phyloP scores from a whole-genome alignment of 53 echinoderm and acorn worm species.

The Temnopleurus reevesii region DNA sequence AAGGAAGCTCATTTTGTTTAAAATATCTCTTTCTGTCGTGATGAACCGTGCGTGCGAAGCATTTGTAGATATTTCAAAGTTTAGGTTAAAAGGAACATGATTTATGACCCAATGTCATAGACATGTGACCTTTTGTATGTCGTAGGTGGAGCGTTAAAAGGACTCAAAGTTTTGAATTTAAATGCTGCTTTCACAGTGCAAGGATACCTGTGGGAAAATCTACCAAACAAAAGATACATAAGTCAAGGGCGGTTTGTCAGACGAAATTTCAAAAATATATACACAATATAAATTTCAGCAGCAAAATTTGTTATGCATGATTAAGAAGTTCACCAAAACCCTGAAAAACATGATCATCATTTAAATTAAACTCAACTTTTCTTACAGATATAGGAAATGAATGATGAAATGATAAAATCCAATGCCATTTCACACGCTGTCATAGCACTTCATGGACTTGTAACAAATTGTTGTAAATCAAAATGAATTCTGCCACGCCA shows the following conservation, averaged over 20 bases:
- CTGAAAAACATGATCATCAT: constrained; percentile 10
- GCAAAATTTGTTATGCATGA: background rate
- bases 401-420: background rate
- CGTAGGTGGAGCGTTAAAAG: background rate
- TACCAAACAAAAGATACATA: background rate
- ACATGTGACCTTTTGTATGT: constrained; percentile 32
- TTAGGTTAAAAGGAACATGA: constrained; percentile 21
- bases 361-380: background rate
- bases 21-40: background rate
- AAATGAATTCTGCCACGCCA: background rate
- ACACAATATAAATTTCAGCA: background rate
- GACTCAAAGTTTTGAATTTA: background rate
- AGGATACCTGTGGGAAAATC: constrained; percentile 18
- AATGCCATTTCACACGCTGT: constrained; percentile 1
- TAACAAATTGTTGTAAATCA: background rate
- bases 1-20: background rate
- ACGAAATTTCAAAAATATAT: background rate
- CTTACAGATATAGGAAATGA: background rate
- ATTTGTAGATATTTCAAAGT: constrained; percentile 10
- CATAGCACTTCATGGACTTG: too few species aligned
- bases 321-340: background rate
- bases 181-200: background rate
- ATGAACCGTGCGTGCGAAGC: constrained; percentile 2
- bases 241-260: constrained; percentile 29
- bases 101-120: constrained; percentile 14